Conservation (phyloP, 2,797 vertebrate genomes). For the Gymnoscopelus braueri region DNA sequence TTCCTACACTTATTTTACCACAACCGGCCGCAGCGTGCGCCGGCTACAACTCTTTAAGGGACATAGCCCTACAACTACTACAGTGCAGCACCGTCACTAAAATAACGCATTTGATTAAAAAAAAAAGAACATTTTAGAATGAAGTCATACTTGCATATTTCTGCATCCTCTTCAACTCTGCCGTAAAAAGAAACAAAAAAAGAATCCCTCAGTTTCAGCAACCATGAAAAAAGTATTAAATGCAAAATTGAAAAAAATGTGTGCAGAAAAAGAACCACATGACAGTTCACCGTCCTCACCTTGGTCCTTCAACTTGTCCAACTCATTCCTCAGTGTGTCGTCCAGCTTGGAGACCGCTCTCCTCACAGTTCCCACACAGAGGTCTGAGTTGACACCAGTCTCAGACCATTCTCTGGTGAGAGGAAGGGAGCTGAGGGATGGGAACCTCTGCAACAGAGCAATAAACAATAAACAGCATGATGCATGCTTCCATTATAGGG, state of each 20-base stretch:
- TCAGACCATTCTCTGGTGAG: constrained; percentile 59
- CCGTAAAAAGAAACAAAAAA: constrained; percentile 1
- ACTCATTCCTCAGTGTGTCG: constrained; percentile 40
- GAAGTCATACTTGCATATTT: constrained; percentile 66
- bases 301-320: constrained; percentile 54
- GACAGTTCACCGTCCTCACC: constrained; percentile 45
- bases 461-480: background rate
- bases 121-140: background rate
- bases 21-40: too few relatives aligned
- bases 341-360: constrained; percentile 58
- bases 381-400: constrained; percentile 50
- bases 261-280: too few relatives aligned
- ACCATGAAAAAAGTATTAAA: background rate
- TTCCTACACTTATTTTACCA: too few relatives aligned
- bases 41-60: too few relatives aligned
- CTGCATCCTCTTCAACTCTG: constrained; percentile 76
- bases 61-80: too few relatives aligned
- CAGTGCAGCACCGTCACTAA: too few relatives aligned
- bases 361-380: constrained; percentile 63
- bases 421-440: constrained; percentile 49
- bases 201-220: background rate
- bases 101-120: background rate
- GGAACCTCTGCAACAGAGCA: constrained; percentile 38
- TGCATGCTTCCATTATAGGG: too few relatives aligned
- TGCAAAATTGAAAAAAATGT: too few relatives aligned